These are phyloP conservation scores for Pristionchus entomophagus DNA, from an alignment of 2,888 invertebrate genomes.

Conservation along the genomic window DNA sequence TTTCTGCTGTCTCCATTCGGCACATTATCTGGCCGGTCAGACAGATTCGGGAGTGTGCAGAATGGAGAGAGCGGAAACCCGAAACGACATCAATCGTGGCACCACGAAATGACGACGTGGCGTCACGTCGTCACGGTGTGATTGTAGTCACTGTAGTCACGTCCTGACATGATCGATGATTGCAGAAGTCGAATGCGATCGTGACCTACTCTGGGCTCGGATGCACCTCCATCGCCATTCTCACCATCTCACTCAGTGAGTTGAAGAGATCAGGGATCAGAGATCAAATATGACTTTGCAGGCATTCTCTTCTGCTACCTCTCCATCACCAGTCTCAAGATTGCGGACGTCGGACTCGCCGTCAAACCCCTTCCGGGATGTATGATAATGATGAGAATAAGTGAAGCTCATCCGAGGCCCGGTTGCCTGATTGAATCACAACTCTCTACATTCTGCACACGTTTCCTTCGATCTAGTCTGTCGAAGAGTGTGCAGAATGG, in stretches of 20 bases:
- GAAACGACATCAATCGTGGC: too few species aligned
- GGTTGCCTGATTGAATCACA: too few species aligned
- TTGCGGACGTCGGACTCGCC: not conserved
- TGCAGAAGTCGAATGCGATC: not conserved
- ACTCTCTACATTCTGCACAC: too few species aligned
- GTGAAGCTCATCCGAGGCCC: too few species aligned
- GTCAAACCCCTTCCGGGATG: not conserved
- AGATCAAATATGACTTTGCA: conserved; percentile 7
- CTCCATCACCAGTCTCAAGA: not conserved
- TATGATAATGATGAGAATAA: too few species aligned
- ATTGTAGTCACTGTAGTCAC: not conserved
- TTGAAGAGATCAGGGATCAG: not conserved
- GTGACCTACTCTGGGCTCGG: not conserved
- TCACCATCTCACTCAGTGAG: not conserved
- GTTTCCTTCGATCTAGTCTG: too few species aligned
- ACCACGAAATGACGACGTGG: too few species aligned
- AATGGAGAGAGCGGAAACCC: too few species aligned
- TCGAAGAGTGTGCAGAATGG: too few species aligned
- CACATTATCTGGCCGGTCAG: too few species aligned
- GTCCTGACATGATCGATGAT: not conserved
- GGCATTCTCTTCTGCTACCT: conserved; percentile 13
- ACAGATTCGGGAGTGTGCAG: too few species aligned
- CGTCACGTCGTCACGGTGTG: not conserved
- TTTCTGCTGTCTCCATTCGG: too few species aligned
- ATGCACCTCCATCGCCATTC: not conserved